Base-by-base conservation (phyloP, 2,888 invertebrate genomes). In the Mythimna lalbum region DNA sequence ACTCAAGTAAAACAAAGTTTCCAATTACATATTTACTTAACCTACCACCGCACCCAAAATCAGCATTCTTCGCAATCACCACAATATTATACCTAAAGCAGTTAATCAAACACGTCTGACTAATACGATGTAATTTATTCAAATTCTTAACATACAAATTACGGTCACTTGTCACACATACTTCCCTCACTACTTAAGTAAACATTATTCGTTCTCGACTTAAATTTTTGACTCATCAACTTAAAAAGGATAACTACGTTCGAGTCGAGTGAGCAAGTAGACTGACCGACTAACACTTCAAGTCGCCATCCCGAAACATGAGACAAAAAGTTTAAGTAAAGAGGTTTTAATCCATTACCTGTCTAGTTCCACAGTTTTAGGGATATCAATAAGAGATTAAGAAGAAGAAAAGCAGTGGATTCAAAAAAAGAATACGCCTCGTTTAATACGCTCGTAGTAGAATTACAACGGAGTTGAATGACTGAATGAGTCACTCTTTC, bases 401-500 rank as follows among this genome's bases (percentile, higher is more conserved):
- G 77, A 85, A 90, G 86, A 88, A 89, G 90, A 78, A 81, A 86
- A 68, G 82, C 52, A 68, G 21, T 86, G 84, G 59, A 86, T 53
- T 74, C 0, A 12, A 63, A 84, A 80, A 59, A 68, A 39, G 17
- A 61, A 69, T 68, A 27, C 9, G 12, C 56, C 1, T 77, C 75
- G 60, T 55, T 76, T 76, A 63, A 80, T 57, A 57, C 23, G 21
- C n/a, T 61, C 53, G 39, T 75, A 61, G 74, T 74, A 71, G 75
- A 71, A 68, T 36, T 73, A 65, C 74, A 53, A 73, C 63, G 56
- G 63, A 87, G 94, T 94, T 94, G 93, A 94, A 94, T 92, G 94
- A 94, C 94, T 93, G 77, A 78, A 76, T 94, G 94, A 94, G 81
- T 93, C 94, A 94, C 70, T 89, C 89, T 91, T 91, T 91, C 90